Conservation (phyloP, 1,140 invertebrate species). For the Laupala kohalensis region DNA sequence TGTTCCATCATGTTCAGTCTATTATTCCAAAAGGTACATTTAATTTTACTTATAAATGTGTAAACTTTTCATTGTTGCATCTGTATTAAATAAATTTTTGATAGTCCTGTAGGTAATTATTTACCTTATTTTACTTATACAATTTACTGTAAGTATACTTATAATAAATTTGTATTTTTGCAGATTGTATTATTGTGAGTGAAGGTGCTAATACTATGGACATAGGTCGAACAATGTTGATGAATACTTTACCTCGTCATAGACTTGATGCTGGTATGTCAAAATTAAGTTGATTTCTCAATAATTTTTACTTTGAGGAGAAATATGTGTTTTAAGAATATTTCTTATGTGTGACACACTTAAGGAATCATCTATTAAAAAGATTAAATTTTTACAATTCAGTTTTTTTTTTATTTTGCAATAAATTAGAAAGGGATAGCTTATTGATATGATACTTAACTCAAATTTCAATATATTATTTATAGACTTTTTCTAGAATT, state of each 20-base stretch:
- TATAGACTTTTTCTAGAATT: too few species aligned
- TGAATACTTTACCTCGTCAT: conserved; percentile 70
- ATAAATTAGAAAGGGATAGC: too few species aligned
- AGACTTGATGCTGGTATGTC: conserved; percentile 62
- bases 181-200: conserved; percentile 84
- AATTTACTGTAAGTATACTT: too few species aligned
- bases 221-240: conserved; percentile 78
- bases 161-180: conserved; percentile 21
- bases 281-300: too few species aligned
- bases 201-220: conserved; percentile 99
- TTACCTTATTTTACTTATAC: neutral
- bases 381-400: too few species aligned
- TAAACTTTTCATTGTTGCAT: neutral
- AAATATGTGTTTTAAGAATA: too few species aligned
- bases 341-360: too few species aligned
- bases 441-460: too few species aligned
- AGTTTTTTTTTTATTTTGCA: too few species aligned
- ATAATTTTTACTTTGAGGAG: too few species aligned
- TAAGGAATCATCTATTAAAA: too few species aligned
- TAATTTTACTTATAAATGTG: neutral
- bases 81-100: neutral
- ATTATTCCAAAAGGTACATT: conserved; percentile 44
- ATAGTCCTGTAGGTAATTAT: neutral
- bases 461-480: too few species aligned
- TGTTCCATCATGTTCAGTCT: conserved; percentile 67